Evolutionary conservation across 2,113 vertebrate genomes (phyloP).

Genomic region (Megalops atlanticus): DNA sequence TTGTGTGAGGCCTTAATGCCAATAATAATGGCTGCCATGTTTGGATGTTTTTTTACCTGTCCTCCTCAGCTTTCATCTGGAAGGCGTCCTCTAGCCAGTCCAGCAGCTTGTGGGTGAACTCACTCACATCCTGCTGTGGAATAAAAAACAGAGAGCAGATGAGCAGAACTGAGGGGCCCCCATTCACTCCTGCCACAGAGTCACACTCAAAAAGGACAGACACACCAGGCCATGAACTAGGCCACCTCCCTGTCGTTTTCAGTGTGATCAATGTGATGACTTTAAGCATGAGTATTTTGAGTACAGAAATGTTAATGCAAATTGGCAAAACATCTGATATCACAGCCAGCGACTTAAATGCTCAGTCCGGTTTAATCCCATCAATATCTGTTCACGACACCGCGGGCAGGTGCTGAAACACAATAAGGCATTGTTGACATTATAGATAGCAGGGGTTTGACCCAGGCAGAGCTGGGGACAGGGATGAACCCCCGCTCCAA

Average conservation of each 20-base stretch:
- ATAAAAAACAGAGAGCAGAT: neutral
- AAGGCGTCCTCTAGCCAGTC: slow-evolving; percentile 87
- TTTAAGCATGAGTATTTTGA: neutral
- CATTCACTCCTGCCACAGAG: too few species aligned
- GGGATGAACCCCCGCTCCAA: neutral
- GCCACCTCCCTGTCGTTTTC: too few species aligned
- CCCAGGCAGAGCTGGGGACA: neutral
- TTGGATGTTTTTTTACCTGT: slow-evolving; percentile 65
- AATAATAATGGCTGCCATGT: too few species aligned
- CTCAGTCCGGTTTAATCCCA: neutral
- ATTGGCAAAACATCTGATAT: neutral
- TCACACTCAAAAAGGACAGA: too few species aligned
- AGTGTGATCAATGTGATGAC: neutral
- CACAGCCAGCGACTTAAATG: neutral
- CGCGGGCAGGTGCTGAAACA: neutral
- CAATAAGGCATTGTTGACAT: neutral
- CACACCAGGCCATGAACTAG: too few species aligned
- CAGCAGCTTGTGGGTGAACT: slow-evolving; percentile 82
- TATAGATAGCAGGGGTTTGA: neutral
- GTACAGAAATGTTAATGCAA: neutral
- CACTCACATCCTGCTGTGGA: slow-evolving; percentile 81
- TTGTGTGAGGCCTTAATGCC: too few species aligned
- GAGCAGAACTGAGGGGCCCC: slow-evolving; percentile 17
- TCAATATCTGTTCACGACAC: neutral
- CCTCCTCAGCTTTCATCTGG: slow-evolving; percentile 83